These are phyloP conservation scores for Oxyruncus cristatus DNA, from an alignment of 2,113 vertebrate species.

Conservation along the genomic window DNA sequence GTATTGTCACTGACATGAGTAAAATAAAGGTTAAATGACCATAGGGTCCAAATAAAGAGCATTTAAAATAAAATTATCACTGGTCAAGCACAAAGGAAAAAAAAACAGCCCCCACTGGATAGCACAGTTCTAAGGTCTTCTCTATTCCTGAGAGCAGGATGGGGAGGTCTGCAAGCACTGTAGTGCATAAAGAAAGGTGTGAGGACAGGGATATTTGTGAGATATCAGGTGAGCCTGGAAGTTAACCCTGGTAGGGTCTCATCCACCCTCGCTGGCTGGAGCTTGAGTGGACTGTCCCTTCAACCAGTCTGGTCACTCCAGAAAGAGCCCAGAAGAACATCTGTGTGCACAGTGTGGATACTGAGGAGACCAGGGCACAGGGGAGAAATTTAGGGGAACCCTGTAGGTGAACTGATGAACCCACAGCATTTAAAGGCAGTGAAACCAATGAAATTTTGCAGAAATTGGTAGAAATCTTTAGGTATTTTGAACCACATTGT, in stretches of 20 bases:
- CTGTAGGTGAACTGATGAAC: not conserved
- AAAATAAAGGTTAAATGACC: not conserved
- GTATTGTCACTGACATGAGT: accelerated
- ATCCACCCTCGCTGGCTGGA: accelerated
- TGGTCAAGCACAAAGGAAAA: not conserved
- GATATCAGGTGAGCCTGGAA: not conserved
- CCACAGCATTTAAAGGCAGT: not conserved
- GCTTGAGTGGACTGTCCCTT: not conserved
- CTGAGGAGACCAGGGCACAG: not conserved
- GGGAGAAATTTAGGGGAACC: not conserved
- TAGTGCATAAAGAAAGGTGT: not conserved
- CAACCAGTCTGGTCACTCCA: not conserved
- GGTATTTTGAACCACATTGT: not conserved
- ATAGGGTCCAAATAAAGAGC: not conserved
- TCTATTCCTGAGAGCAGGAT: not conserved
- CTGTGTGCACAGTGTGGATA: no score
- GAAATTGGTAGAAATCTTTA: not conserved
- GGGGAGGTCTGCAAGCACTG: not conserved
- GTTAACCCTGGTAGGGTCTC: not conserved
- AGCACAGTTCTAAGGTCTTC: not conserved
- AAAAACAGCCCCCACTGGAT: no score
- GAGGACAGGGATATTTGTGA: not conserved
- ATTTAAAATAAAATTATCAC: not conserved
- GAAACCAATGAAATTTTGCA: not conserved
- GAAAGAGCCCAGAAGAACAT: not conserved